Evolutionary conservation across 2,797 vertebrate genomes (phyloP).

Genomic region (Takifugu ocellatus): DNA sequence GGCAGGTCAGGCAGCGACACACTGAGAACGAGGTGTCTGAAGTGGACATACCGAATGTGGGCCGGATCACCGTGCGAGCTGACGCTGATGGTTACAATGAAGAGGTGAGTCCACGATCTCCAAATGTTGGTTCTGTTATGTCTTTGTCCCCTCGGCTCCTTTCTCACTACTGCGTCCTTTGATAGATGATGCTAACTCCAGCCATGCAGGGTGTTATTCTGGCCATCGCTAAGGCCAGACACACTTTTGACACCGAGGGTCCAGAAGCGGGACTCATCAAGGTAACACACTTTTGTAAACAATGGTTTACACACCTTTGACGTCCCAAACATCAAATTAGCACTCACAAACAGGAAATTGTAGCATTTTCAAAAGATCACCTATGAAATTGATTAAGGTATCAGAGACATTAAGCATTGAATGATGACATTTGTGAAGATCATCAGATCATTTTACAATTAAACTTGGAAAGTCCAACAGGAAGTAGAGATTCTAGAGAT

Average conservation of each 20-base stretch:
- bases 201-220: constrained; percentile 98
- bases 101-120: constrained; percentile 78
- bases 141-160: not conserved
- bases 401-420: no score
- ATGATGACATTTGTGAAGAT: no score
- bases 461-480: not conserved
- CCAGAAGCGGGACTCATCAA: constrained; percentile 96
- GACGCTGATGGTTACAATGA: constrained; percentile 96
- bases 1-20: constrained; percentile 43
- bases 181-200: constrained; percentile 94
- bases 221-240: constrained; percentile 94
- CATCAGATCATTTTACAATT: no score
- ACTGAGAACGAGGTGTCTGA: constrained; percentile 85
- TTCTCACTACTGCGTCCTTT: constrained; percentile 2
- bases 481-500: not conserved
- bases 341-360: no score
- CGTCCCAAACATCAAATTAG: no score
- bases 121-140: not conserved
- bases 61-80: constrained; percentile 89
- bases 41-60: constrained; percentile 96
- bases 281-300: constrained; percentile 66
- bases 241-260: constrained; percentile 90
- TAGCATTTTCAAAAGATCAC: no score
- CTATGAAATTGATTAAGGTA: no score
- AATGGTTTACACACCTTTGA: no score